Conservation (phyloP, 2,888 invertebrate genomes). For the Megastigmus dorsalis region DNA sequence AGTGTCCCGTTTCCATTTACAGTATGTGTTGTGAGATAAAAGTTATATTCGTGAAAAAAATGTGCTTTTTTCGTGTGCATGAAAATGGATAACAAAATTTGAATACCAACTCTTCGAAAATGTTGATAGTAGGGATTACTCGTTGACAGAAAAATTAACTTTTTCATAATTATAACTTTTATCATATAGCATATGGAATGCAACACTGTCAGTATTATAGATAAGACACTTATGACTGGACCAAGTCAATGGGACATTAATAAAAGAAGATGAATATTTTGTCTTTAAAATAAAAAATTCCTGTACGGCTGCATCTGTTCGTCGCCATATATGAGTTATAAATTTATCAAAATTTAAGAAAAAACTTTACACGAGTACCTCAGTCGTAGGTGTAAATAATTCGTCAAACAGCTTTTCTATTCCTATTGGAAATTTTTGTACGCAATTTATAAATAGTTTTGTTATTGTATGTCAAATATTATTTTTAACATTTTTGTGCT, state of each 20-base stretch:
- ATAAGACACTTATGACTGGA: constrained; percentile 35
- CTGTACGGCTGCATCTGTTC: constrained; percentile 31
- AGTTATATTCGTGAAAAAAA: too few relatives aligned
- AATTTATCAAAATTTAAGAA: constrained; percentile 21
- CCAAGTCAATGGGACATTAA: constrained; percentile 20
- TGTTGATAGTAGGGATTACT: too few relatives aligned
- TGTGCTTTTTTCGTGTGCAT: too few relatives aligned
- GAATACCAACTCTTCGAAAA: too few relatives aligned
- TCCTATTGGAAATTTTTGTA: constrained; percentile 43
- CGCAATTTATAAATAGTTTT: constrained; percentile 30
- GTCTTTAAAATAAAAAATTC: background rate
- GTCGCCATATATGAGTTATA: background rate
- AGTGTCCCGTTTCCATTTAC: constrained; percentile 8
- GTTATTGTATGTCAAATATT: constrained; percentile 7
- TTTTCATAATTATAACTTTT: too few relatives aligned
- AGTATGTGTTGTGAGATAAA: too few relatives aligned
- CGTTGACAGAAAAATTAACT: too few relatives aligned
- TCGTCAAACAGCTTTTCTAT: constrained; percentile 35
- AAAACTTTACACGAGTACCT: constrained; percentile 9
- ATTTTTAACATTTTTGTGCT: background rate
- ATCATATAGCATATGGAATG: constrained; percentile 27
- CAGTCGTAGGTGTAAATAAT: constrained; percentile 36
- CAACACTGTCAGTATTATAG: constrained; percentile 49
- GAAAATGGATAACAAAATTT: too few relatives aligned
- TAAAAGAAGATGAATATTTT: background rate